Evolutionary conservation across 2,797 vertebrate genomes (phyloP), one percentile per base, ranked within the genome.

Genomic region (Esox lucius): DNA sequence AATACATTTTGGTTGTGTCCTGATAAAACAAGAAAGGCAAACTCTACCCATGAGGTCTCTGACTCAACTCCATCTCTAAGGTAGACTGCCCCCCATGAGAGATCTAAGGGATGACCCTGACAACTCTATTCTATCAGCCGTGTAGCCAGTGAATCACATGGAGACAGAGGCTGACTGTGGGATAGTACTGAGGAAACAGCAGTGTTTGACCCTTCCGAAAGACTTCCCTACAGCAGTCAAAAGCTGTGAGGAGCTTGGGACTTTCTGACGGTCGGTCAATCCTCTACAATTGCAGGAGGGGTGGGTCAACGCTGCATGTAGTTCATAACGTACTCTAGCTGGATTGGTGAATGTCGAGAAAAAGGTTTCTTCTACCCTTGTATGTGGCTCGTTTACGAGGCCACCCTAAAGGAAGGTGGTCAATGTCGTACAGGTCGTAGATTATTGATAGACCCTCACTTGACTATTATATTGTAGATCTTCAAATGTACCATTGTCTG

Each of bases 401-500:
- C 70, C 81, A 81, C 79, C 48, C 75, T 62, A 87, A 85, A 91
- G 92, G 94, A 95, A 94, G 93, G 86, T 19, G 92, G 93, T 94
- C 95, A 92, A 94, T 91, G 92, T 94, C 90, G 93, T 91, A 93
- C 91, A 95, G 93, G 94, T 95, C 93, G 88, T 94, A 86, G 59
- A 59, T 74, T 81, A 62, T 61, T 24, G 11, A 76, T 85, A 76
- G 81, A 78, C 80, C 83, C 87, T 86, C 3, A 66, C 64, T 22
- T 31, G 6, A 42, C 35, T 75, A 33, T 66, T 19, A 26, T 82
- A 81, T 53, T 70, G 85, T 78, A 82, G 73, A 83, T 83, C 76
- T 83, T 87, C 33, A 85, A 75, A 84, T 11, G 61, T 65, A 65
- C 68, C 68, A 80, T 83, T 70, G 79, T 88, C 85, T 87, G 81